These are phyloP conservation scores for Sebastes oblongus DNA, from an alignment of 2,797 vertebrate species.

Conservation along the genomic window DNA sequence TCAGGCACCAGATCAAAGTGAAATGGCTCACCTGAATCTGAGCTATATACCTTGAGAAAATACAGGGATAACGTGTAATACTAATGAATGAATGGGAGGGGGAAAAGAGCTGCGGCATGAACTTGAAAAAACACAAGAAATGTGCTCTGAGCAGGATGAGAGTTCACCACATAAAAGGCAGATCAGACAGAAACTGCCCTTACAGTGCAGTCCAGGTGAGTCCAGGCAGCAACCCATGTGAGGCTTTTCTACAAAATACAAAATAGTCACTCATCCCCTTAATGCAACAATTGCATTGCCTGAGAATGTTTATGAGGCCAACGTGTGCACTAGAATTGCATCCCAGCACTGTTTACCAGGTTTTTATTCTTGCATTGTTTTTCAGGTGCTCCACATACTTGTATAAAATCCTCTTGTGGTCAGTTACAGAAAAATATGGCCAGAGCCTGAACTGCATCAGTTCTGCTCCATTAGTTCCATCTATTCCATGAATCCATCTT, in stretches of 20 bases:
- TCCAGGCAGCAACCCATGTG: neutral
- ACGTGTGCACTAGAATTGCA: no score
- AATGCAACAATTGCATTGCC: neutral
- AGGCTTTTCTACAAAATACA: neutral
- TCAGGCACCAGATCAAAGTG: neutral
- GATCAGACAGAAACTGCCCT: no score
- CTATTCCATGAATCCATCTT: slow-evolving; percentile 18
- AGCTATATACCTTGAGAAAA: neutral
- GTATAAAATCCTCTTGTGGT: neutral
- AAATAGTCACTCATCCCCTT: neutral
- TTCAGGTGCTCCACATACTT: neutral
- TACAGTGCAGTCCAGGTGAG: neutral
- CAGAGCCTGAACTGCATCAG: slow-evolving; percentile 38
- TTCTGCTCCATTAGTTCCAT: slow-evolving; percentile 61
- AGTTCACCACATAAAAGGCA: no score
- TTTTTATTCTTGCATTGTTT: neutral
- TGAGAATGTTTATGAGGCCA: neutral
- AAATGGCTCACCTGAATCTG: neutral
- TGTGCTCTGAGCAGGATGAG: no score
- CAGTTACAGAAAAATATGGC: neutral
- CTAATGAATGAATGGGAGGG: no score
- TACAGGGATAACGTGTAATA: neutral
- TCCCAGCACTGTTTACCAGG: neutral
- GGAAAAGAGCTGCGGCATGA: no score
- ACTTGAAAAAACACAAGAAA: no score